phyloP scores from a whole-genome alignment of 2,113 vertebrate species.

The Anser cygnoides region DNA sequence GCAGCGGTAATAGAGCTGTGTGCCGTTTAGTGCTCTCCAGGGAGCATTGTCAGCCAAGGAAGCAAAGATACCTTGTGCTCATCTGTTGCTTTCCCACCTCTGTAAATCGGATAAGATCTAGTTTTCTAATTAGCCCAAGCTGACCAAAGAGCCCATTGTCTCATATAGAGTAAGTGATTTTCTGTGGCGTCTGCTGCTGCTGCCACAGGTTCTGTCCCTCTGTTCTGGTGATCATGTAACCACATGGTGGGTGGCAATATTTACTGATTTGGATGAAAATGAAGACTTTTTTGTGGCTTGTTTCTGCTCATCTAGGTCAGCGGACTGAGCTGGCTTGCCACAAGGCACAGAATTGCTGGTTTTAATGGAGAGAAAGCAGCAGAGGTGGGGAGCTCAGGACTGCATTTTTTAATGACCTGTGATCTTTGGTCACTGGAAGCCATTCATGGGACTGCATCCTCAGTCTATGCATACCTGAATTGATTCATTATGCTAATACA shows the following conservation, averaged over 20 bases:
- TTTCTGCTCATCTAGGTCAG: background rate
- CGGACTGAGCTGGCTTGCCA: background rate
- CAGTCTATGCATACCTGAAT: background rate
- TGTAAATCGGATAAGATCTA: fast-evolving
- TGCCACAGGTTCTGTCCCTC: background rate
- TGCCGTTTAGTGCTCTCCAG: background rate
- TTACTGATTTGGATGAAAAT: background rate
- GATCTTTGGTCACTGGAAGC: background rate
- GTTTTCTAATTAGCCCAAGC: background rate
- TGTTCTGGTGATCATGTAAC: background rate
- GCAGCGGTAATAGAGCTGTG: fast-evolving
- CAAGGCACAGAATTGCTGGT: background rate
- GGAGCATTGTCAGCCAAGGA: background rate
- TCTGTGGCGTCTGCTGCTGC: background rate
- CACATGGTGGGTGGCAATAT: background rate
- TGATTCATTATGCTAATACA: background rate
- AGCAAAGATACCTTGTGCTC: background rate
- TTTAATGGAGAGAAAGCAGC: background rate
- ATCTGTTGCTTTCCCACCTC: background rate
- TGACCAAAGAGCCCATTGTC: background rate
- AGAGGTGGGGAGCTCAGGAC: background rate
- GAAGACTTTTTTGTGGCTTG: background rate
- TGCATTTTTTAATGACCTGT: fast-evolving
- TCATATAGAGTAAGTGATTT: background rate
- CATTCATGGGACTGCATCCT: background rate